Evolutionary conservation across 2,797 vertebrate genomes (phyloP).

Genomic region (Myotis planiceps): DNA sequence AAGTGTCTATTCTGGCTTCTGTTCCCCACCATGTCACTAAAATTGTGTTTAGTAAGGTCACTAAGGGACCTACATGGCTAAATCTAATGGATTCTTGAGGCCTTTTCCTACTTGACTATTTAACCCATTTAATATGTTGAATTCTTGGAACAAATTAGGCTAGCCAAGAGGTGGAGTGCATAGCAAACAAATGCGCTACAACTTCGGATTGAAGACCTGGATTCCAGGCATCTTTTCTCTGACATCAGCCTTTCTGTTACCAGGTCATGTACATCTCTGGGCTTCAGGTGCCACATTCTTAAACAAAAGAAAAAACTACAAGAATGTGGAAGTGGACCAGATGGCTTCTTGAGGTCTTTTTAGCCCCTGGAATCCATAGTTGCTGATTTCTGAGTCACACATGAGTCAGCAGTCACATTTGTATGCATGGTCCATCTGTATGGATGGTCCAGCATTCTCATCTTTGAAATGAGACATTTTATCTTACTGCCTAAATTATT

Average conservation of each 20-base stretch:
- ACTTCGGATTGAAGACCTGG: background rate
- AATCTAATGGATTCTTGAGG: background rate
- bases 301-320: background rate
- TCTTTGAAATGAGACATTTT: constrained; percentile 74
- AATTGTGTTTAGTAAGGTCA: background rate
- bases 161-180: background rate
- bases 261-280: background rate
- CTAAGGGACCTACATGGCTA: background rate
- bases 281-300: background rate
- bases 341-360: constrained; percentile 31
- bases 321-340: background rate
- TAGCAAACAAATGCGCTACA: background rate
- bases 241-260: background rate
- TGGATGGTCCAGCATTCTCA: constrained; percentile 50
- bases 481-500: constrained; percentile 67
- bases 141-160: background rate
- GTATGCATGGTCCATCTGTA: constrained; percentile 65
- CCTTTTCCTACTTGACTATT: constrained; percentile 7
- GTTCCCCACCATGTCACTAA: background rate
- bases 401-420: constrained; percentile 57
- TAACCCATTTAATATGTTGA: background rate
- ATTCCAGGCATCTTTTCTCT: background rate
- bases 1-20: background rate
- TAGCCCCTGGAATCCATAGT: background rate
- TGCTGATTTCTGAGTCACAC: constrained; percentile 48